These are phyloP conservation scores for Amblyopsis hoosieri DNA, from an alignment of 2,797 vertebrate genomes.

Conservation along the genomic window DNA sequence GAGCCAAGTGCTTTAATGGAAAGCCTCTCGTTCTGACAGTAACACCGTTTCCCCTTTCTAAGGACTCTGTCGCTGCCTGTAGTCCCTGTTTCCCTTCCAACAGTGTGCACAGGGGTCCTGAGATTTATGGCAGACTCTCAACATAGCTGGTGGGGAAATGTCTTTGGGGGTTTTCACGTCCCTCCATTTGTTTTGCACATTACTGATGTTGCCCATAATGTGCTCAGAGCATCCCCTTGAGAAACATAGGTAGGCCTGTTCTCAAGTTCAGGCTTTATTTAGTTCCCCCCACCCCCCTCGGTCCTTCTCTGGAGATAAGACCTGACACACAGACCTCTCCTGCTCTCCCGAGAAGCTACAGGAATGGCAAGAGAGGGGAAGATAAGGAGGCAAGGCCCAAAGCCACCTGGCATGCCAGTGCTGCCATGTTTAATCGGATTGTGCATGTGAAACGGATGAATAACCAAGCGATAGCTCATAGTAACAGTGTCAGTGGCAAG, in stretches of 20 bases:
- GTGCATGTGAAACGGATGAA: slow-evolving; percentile 60
- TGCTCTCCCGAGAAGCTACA: slow-evolving; percentile 78
- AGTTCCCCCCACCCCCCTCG: slow-evolving; percentile 65
- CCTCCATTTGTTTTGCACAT: slow-evolving; percentile 83
- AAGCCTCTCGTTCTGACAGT: slow-evolving; percentile 65
- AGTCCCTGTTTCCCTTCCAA: slow-evolving; percentile 40
- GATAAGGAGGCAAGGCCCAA: slow-evolving; percentile 52
- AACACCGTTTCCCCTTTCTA: slow-evolving; percentile 52
- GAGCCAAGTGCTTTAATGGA: slow-evolving; percentile 59
- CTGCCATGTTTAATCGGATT: slow-evolving; percentile 70
- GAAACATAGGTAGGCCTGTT: slow-evolving; percentile 74
- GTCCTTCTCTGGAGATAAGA: slow-evolving; percentile 78
- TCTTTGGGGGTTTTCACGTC: slow-evolving; percentile 74
- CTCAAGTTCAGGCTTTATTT: slow-evolving; percentile 82
- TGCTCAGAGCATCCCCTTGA: slow-evolving; percentile 75
- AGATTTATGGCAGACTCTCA: slow-evolving; percentile 80
- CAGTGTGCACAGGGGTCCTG: slow-evolving; percentile 65
- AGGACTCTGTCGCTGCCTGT: slow-evolving; percentile 47
- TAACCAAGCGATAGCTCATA: slow-evolving; percentile 51
- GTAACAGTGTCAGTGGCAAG: slow-evolving; percentile 40
- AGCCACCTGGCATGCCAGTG: slow-evolving; percentile 63
- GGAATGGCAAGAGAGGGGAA: slow-evolving; percentile 54
- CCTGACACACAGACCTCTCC: slow-evolving; percentile 71
- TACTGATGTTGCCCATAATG: slow-evolving; percentile 83
- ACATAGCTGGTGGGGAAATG: slow-evolving; percentile 59